phyloP scores from a whole-genome alignment of 2,888 invertebrate genomes.

The Agapostemon virescens region DNA sequence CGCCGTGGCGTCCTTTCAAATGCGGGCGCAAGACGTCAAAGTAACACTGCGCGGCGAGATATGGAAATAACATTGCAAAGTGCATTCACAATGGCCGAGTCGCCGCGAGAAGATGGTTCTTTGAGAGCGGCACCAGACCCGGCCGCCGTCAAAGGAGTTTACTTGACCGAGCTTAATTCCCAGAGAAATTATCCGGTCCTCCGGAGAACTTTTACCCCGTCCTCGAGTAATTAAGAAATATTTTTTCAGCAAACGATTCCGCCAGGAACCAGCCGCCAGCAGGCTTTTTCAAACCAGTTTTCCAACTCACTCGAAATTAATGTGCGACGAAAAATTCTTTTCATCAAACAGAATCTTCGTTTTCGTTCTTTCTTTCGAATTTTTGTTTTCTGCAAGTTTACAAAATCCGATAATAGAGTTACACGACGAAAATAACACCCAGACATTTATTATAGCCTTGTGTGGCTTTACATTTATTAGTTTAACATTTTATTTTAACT shows the following conservation, averaged over 20 bases:
- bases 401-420: no score
- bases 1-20: conserved; percentile 31
- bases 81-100: conserved; percentile 14
- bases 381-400: no score
- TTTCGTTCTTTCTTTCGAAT: no score
- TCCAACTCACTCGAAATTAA: background rate
- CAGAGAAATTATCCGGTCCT: conserved; percentile 3
- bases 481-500: no score
- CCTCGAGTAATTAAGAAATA: conserved; percentile 7
- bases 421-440: no score
- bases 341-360: no score
- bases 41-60: conserved; percentile 20
- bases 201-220: background rate
- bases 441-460: no score
- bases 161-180: conserved; percentile 16
- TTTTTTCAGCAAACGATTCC: background rate
- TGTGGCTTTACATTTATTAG: no score
- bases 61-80: conserved; percentile 37
- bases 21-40: conserved; percentile 29
- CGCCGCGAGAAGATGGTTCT: background rate
- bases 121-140: background rate
- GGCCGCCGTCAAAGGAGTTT: background rate
- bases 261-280: background rate
- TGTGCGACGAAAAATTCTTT: no score
- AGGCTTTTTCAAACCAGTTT: background rate